Evolutionary conservation across 2,888 invertebrate species (phyloP), one percentile per base, ranked within the genome.

Genomic region (Pristionchus exspectatus): DNA sequence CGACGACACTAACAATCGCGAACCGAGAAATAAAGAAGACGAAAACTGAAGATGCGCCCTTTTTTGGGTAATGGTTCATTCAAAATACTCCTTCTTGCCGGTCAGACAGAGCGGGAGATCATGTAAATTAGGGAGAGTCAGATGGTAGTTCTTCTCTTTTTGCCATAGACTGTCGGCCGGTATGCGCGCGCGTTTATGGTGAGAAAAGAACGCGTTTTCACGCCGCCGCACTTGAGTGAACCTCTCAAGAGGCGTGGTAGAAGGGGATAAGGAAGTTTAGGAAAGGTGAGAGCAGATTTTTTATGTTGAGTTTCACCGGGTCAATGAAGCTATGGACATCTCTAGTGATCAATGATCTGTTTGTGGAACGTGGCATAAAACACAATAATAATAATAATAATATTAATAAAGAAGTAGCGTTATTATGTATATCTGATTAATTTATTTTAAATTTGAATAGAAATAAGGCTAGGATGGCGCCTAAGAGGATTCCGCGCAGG

Each of bases 171-270:
- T 12, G 3, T 0, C 2, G 16, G 18, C 38, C 38, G 74, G 38
- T 5, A 38, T 18, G 44, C 18, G 38, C 38, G 50, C 81, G 1
- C 44, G 27, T 50, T 14, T n/a, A 14, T 50, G 38, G 81, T 81
- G 81, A 50, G 81, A 81, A 81, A 81, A 81, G 81, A 81, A 81
- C 81, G 50, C 81, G 77, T 81, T 81, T 81, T 81, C n/a, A 81
- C 81, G 44, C 59, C 12, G 56, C 12, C 59, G 63, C n/a, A 81
- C 81, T 81, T 54, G 81, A 81, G 81, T 81, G 77, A 21, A n/a
- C n/a, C 59, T 27, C n/a, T 54, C 54, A 54, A 81, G 81, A 81
- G 81, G 81, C 27, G 38, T 63, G 63, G 63, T 63, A 63, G 3
- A 38, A n/a, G 59, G 59, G 24, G 21, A 63, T 44, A 44, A 44